A percentile compares a stretch with the other conserved stretches of the same genome.
phyloP scores from a whole-genome alignment of 2,113 vertebrate genomes.

The Hydrolagus affinis region DNA sequence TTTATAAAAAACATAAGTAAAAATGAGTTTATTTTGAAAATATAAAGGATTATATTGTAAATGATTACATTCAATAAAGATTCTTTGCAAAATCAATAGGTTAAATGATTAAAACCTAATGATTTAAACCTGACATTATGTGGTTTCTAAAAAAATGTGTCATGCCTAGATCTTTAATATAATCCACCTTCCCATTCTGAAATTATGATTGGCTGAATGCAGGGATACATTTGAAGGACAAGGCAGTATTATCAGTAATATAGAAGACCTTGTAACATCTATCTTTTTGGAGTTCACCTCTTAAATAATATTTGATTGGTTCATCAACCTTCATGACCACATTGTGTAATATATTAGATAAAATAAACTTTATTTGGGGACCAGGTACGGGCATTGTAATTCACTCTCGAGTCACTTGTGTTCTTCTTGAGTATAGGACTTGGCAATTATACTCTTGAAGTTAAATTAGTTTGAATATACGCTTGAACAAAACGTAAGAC shows the following conservation, averaged over 20 bases:
- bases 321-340: background rate
- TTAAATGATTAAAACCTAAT: no score
- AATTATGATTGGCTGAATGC: background rate
- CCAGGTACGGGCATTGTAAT: background rate
- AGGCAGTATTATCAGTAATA: background rate
- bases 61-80: background rate
- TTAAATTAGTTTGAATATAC: background rate
- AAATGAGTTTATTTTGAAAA: no score
- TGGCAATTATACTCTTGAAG: background rate
- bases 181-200: background rate
- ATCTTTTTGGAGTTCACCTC: background rate
- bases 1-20: no score
- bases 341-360: background rate
- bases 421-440: background rate
- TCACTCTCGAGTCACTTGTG: background rate
- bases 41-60: background rate
- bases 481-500: background rate
- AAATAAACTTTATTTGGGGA: background rate
- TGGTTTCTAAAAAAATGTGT: background rate
- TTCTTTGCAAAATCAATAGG: background rate
- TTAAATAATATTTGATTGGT: background rate
- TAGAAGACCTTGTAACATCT: background rate
- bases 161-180: background rate
- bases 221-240: background rate
- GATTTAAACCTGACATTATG: background rate